Evolutionary conservation across 92 coral and sea anemone genomes (phyloP), one percentile per base, ranked within the genome.

Genomic region (Bergia puertoricense): DNA sequence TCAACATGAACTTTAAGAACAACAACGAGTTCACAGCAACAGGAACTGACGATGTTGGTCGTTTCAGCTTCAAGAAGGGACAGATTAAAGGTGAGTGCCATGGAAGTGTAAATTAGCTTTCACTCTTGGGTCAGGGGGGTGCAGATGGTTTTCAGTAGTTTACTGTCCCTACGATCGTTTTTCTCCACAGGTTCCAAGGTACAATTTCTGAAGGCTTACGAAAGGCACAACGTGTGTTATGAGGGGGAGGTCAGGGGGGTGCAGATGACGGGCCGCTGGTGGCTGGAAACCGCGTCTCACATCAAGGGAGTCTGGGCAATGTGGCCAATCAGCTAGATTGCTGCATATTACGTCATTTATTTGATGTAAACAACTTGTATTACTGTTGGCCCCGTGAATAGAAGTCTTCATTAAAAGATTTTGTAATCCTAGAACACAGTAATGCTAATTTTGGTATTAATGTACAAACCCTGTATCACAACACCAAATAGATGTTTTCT

Each of bases 261-360:
- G 36, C 92, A 90, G 86, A 90, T 90, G 90, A 74, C 74, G 2
- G 92, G 90, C 14, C 90, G 90, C 38, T 90, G 92, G 92, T 79
- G 81, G 69, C 89, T 90, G 39, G 57, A 86, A 36, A 10, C 79
- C 11, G 6, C 37, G 23, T 8, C 30, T 8, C 42, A 43, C 23
- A 80, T 86, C 23, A 90, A 73, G 40, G 92, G 92, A 40, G 90
- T 79, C 16, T 90, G 92, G 92, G 90, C 92, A 40, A 80, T 86
- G 92, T 90, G 92, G 92, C 88, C 92, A 39, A 85, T 86, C 81
- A 43, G 68, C 40, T 80, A 85, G 46, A 79, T 50, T 4, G 50
- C 62, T 36, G 15, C 6, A 45, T 79, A 14, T 79, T n/a, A 79
- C 14, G 68, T 80, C 40, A 6, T 80, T 62, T 7, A 62, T 62